Evolutionary conservation across 2,113 vertebrate species (phyloP), one percentile per base, ranked within the genome.

Genomic region (Nerophis ophidion): DNA sequence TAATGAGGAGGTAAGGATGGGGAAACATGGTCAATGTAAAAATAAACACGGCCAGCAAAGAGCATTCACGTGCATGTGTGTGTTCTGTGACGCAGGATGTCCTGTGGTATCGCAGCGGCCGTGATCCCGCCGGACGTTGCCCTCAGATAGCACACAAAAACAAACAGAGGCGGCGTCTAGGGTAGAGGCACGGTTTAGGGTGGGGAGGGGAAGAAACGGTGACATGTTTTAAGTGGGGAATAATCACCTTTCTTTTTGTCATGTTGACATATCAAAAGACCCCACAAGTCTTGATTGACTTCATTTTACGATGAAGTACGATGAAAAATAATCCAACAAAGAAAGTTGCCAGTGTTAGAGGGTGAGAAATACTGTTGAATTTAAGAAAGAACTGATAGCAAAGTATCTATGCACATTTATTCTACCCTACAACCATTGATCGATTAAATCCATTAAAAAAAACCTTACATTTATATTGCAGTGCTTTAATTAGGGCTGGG

Each of bases 41-140:
- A 45, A 63, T 12, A 66, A 55, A 74, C 16, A 19, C 1, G 38
- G 51, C 26, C 44, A 9, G 11, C 13, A 38, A 16, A 53, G 19
- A n/a, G 42, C 5, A 14, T 64, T 42, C 8, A 16, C 52, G 47
- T 66, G 60, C 66, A 16, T 62, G 53, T 33, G 61, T 60, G 50
- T 15, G 10, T 15, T 35, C 47, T 36, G 40, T 66, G 63, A 70
- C 16, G 53, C 54, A 62, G 61, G 60, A 60, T 57, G 54, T 50
- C 7, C n/a, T 3, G 50, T 57, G 48, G 16, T 61, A 64, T 72
- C 50, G 0, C 34, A 11, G 40, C 38, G 62, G 70, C 68, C 76
- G 78, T 76, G 65, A 60, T 53, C 38, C 48, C 40, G 50, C 46
- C 5, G 57, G 63, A 68, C 75, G 58, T 47, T 69, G 58, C 75